Percentiles rank a stretch among this genome's conserved stretches.
Evolutionary conservation across 2,888 invertebrate genomes (phyloP).

Genomic region (Drosophila formosana): DNA sequence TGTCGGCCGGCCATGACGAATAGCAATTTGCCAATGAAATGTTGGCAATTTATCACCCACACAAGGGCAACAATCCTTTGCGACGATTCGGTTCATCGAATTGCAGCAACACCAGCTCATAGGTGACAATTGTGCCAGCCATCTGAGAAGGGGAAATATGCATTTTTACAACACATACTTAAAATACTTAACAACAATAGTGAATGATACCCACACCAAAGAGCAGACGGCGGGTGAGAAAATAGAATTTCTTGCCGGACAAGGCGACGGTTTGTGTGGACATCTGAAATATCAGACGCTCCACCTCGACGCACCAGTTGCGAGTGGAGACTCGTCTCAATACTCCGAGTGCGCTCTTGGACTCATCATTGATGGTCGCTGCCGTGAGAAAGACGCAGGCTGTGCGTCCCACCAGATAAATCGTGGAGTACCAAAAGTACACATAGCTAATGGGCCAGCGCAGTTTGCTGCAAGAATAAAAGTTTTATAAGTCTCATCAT

Average conservation of each 20-base stretch:
- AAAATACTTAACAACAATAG: neutral
- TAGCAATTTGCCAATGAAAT: conserved; percentile 32
- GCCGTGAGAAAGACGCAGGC: conserved; percentile 87
- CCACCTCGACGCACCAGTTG: conserved; percentile 85
- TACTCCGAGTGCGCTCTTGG: conserved; percentile 86
- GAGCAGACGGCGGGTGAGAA: conserved; percentile 87
- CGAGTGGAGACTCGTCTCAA: conserved; percentile 83
- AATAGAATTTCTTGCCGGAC: conserved; percentile 88
- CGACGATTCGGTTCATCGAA: conserved; percentile 85
- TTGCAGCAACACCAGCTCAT: conserved; percentile 89
- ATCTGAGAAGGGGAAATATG: conserved; percentile 83
- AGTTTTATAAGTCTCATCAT: neutral
- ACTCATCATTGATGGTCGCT: conserved; percentile 87
- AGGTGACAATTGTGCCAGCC: conserved; percentile 88
- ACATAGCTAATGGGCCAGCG: conserved; percentile 85
- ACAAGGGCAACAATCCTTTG: conserved; percentile 79
- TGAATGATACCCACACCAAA: conserved; percentile 86
- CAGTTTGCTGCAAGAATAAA: conserved; percentile 71
- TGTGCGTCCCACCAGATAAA: conserved; percentile 86
- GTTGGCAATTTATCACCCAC: conserved; percentile 60
- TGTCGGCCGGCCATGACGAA: conserved; percentile 67
- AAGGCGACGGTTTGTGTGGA: conserved; percentile 86
- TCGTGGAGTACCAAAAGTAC: conserved; percentile 87
- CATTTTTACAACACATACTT: neutral
- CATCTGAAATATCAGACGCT: conserved; percentile 87